Conservation (phyloP, 1,140 invertebrate species). For the Drosophila sp. region DNA sequence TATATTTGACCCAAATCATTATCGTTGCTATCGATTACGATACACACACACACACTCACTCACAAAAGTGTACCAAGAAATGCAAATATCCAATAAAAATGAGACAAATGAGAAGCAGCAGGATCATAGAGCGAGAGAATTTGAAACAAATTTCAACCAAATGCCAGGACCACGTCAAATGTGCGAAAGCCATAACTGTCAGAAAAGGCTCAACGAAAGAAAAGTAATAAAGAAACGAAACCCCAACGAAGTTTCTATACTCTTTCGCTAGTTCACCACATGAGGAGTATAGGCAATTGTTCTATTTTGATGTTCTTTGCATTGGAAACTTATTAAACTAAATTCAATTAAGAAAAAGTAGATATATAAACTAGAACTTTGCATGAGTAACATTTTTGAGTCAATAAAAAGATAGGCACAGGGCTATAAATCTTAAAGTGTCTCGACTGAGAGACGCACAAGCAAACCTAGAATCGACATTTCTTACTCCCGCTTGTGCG, state of each 20-base stretch:
- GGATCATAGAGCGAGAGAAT: slow-evolving; percentile 39
- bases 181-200: slow-evolving; percentile 47
- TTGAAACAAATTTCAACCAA: slow-evolving; percentile 38
- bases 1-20: slow-evolving; percentile 52
- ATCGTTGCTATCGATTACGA: background rate
- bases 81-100: slow-evolving; percentile 27
- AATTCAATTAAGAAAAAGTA: no score
- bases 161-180: background rate
- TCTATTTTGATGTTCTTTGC: no score
- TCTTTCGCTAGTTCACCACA: background rate
- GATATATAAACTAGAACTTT: no score
- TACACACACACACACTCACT: background rate
- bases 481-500: no score
- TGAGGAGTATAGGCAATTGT: no score
- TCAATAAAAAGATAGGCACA: no score
- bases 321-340: no score
- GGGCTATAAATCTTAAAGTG: no score
- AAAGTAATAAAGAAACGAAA: background rate
- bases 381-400: no score
- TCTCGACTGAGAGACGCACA: no score
- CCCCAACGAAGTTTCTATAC: background rate
- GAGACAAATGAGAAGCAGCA: slow-evolving; percentile 12
- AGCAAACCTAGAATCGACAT: no score
- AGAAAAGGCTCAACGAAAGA: background rate
- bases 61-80: slow-evolving; percentile 1